phyloP scores from a whole-genome alignment of 2,113 vertebrate species.

The Grallaria varia region DNA sequence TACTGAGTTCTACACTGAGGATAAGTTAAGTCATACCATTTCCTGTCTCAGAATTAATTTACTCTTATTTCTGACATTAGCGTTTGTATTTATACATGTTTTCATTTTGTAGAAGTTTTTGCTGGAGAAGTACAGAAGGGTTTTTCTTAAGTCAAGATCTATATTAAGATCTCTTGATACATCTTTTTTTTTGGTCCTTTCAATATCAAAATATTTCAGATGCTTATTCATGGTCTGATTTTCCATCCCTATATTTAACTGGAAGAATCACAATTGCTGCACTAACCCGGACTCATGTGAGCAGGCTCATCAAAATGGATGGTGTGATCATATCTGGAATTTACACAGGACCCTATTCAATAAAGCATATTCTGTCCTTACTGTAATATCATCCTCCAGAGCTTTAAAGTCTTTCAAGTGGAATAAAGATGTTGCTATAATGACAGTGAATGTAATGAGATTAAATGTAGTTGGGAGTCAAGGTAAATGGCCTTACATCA shows the following conservation, averaged over 20 bases:
- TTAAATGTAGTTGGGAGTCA: constrained; percentile 70
- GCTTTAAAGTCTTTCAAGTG: constrained; percentile 73
- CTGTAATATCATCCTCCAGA: constrained; percentile 66
- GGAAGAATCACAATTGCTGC: neutral
- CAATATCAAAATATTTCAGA: neutral
- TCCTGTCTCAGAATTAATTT: neutral
- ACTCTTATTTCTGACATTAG: neutral
- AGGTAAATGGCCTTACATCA: constrained; percentile 75
- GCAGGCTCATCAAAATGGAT: constrained; percentile 56
- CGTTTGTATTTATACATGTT: neutral
- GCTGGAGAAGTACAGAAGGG: neutral
- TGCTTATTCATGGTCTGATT: neutral
- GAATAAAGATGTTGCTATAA: constrained; percentile 72
- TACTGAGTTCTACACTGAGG: neutral
- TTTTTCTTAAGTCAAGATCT: constrained; percentile 7
- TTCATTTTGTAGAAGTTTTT: neutral
- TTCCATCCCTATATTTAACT: neutral
- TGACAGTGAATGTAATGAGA: constrained; percentile 72
- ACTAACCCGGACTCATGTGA: neutral
- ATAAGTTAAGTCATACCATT: neutral
- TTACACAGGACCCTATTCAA: constrained; percentile 57
- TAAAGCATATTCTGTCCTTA: constrained; percentile 46
- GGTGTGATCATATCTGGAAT: constrained; percentile 35
- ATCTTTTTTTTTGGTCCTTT: neutral
- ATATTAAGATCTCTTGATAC: neutral